These are phyloP conservation scores for Bergia puertoricense DNA, from an alignment of 92 coral and sea anemone genomes.

Conservation along the genomic window DNA sequence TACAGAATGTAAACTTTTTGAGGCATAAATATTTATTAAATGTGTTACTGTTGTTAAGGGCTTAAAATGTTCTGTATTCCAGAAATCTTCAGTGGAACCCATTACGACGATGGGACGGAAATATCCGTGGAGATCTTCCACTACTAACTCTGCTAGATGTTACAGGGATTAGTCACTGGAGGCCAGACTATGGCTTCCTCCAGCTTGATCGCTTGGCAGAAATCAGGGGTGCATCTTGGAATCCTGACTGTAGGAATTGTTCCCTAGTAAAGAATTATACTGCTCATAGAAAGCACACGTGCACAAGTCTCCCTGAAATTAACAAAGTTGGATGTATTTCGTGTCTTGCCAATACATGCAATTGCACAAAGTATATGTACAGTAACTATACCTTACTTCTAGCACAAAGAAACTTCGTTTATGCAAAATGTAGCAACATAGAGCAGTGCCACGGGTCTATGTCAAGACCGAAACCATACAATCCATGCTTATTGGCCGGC, in stretches of 20 bases:
- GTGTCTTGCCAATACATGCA: neutral
- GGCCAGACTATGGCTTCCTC: slow-evolving; percentile 11
- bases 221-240: slow-evolving; percentile 35
- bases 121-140: slow-evolving; percentile 21
- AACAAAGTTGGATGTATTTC: neutral
- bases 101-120: slow-evolving; percentile 33
- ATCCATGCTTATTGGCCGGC: slow-evolving; percentile 17
- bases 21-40: no score
- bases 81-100: slow-evolving; percentile 48
- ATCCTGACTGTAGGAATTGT: slow-evolving; percentile 9
- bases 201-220: slow-evolving; percentile 7
- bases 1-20: no score
- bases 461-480: neutral
- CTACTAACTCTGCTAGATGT: slow-evolving; percentile 17
- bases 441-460: slow-evolving; percentile 24
- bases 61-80: neutral
- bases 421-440: slow-evolving; percentile 38
- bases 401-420: slow-evolving; percentile 15
- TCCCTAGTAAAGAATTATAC: slow-evolving; percentile 13
- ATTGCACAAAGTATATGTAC: slow-evolving; percentile 20
- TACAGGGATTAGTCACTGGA: slow-evolving; percentile 34
- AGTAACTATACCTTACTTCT: slow-evolving; percentile 12
- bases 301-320: slow-evolving; percentile 6
- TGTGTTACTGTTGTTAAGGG: neutral
- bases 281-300: neutral